Evolutionary conservation across 2,797 vertebrate genomes (phyloP), one percentile per base, ranked within the genome.

Genomic region (Amblyraja radiata): DNA sequence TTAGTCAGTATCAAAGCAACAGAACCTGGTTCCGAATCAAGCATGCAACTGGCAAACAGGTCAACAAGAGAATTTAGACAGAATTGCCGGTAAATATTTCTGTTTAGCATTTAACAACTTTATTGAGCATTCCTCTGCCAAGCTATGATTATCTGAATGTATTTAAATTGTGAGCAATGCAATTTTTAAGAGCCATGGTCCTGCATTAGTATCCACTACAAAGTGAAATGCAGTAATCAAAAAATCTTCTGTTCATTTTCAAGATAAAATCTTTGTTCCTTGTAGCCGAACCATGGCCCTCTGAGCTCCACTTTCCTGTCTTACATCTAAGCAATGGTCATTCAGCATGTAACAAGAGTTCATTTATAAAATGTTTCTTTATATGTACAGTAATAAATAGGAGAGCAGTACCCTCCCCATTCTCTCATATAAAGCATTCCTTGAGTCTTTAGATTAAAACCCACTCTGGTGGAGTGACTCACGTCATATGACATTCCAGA

Each of bases 401-500:
- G 93, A 81, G 90, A 93, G 93, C 39, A 81, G 39, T 93, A 80
- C 94, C 93, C 94, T 94, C 93, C 94, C 95, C 93, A 93, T 93
- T 93, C 93, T 2, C 95, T 94, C 83, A 93, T 94, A 95, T 95
- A 94, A 95, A 95, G 95, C 94, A 95, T 95, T 96, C 94, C 94
- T 94, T 28, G 95, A 94, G 94, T 93, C 39, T 1, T 95, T 95
- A 95, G 95, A 94, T 54, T 95, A 95, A 96, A 95, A 96, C 94
- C 94, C 94, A 95, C 94, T 94, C 94, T 93, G 94, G 93, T 94
- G 93, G 94, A 84, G 95, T 97, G 97, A 97, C 95, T 97, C 96
- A 96, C 94, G 93, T 95, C 94, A 95, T 95, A 96, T 95, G 95
- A 95, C 95, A 96, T 97, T 97, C 96, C 96, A 97, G 96, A 96